Conservation (phyloP, 2,797 vertebrate genomes). For the Peromyscus nudipes region DNA sequence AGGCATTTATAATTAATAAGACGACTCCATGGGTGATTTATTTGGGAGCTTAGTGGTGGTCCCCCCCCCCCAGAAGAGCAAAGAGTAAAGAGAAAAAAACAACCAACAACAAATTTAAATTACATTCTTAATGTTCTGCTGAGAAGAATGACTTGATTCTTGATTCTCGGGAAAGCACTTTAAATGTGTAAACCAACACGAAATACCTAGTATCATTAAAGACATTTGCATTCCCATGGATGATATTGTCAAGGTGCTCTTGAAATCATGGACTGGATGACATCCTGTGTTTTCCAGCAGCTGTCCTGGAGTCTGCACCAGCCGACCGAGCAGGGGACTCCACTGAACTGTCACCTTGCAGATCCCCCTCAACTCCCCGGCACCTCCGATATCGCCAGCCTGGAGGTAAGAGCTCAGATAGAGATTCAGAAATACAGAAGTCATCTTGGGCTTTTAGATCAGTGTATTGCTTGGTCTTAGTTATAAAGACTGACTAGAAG, state of each 20-base stretch:
- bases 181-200: background rate
- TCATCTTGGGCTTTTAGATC: background rate
- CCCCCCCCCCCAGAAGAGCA: no score
- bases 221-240: background rate
- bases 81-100: no score
- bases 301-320: conserved; percentile 94
- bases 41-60: no score
- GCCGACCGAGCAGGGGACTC: conserved; percentile 94
- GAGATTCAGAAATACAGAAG: background rate
- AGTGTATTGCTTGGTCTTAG: background rate
- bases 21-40: no score
- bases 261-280: conserved; percentile 63
- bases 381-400: conserved; percentile 95
- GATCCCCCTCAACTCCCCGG: conserved; percentile 96
- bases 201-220: background rate
- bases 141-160: background rate
- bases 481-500: conserved; percentile 18
- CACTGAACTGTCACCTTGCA: conserved; percentile 94
- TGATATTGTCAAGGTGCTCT: background rate
- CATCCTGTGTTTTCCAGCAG: conserved; percentile 87
- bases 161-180: background rate
- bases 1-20: no score
- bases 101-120: background rate
- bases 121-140: background rate
- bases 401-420: conserved; percentile 90